Evolutionary conservation across 2,888 invertebrate genomes (phyloP).

Genomic region (Eurytoma californica): DNA sequence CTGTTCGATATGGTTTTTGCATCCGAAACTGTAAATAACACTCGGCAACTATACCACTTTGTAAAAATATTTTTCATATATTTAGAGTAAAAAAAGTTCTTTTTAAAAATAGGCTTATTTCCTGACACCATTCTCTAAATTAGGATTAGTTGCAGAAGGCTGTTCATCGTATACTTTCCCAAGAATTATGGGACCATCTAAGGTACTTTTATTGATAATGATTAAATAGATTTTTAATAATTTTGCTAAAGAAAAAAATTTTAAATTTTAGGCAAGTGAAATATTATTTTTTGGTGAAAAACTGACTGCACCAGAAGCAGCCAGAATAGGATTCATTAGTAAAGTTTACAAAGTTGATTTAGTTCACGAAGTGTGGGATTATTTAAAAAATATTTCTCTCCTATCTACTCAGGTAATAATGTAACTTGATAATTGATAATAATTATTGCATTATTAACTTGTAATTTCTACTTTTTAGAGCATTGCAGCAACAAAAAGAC

Average conservation of each 20-base stretch:
- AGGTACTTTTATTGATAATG: constrained; percentile 75
- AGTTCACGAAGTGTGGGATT: constrained; percentile 75
- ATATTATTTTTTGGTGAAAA: constrained; percentile 84
- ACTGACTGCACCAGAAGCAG: constrained; percentile 87
- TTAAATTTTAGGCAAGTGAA: constrained; percentile 76
- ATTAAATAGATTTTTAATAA: background rate
- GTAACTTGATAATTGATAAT: background rate
- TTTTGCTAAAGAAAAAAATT: constrained; percentile 14
- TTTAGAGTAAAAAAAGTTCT: background rate
- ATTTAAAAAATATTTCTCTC: constrained; percentile 59
- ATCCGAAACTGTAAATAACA: constrained; percentile 81
- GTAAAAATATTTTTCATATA: constrained; percentile 9
- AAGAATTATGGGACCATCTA: constrained; percentile 87
- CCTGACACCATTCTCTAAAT: constrained; percentile 88
- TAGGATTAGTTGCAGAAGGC: constrained; percentile 93
- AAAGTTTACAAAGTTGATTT: constrained; percentile 83
- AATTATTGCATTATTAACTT: background rate
- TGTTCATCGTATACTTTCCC: constrained; percentile 93
- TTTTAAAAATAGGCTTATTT: constrained; percentile 84
- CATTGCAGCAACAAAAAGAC: constrained; percentile 82
- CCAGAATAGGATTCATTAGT: constrained; percentile 85
- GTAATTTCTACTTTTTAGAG: constrained; percentile 68
- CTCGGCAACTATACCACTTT: background rate
- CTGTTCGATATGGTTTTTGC: constrained; percentile 94
- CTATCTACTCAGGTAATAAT: constrained; percentile 63